A percentile compares a stretch with the other conserved stretches of the same genome.
Evolutionary conservation across 2,888 invertebrate genomes (phyloP).

Genomic region (Ceriagrion tenellum): DNA sequence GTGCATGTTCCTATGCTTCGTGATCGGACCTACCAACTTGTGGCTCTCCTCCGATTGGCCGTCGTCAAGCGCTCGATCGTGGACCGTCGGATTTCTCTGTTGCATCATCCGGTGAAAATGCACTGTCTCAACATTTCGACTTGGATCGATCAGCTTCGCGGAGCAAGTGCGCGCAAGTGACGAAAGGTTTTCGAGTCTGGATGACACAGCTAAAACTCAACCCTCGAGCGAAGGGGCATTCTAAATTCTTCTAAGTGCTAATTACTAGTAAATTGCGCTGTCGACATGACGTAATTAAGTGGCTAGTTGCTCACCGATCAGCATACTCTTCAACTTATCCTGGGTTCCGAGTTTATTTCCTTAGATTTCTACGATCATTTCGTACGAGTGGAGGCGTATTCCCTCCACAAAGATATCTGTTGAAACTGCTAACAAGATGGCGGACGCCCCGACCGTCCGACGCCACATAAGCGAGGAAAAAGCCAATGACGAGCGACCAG

Average conservation of each 20-base stretch:
- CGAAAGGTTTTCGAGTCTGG: too few species aligned
- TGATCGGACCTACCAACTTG: neutral
- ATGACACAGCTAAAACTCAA: too few species aligned
- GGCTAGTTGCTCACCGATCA: too few species aligned
- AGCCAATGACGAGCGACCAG: neutral
- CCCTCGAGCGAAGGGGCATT: too few species aligned
- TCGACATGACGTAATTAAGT: too few species aligned
- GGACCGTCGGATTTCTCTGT: neutral
- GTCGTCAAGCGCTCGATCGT: neutral
- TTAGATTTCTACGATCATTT: too few species aligned
- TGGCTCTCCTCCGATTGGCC: neutral
- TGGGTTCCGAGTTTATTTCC: too few species aligned
- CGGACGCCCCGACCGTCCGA: slow-evolving; percentile 17
- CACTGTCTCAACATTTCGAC: neutral
- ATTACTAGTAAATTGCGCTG: too few species aligned
- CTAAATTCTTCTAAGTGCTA: too few species aligned
- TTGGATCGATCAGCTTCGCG: too few species aligned
- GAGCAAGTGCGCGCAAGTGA: too few species aligned
- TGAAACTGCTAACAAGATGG: slow-evolving; percentile 39
- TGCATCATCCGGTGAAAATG: neutral
- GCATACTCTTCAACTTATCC: too few species aligned
- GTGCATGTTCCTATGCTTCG: neutral
- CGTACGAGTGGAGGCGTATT: neutral
- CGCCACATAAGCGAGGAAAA: slow-evolving; percentile 38
- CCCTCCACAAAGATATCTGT: neutral